Evolutionary conservation across 2,113 vertebrate genomes (phyloP), one percentile per base, ranked within the genome.

Genomic region (Coturnix japonica): DNA sequence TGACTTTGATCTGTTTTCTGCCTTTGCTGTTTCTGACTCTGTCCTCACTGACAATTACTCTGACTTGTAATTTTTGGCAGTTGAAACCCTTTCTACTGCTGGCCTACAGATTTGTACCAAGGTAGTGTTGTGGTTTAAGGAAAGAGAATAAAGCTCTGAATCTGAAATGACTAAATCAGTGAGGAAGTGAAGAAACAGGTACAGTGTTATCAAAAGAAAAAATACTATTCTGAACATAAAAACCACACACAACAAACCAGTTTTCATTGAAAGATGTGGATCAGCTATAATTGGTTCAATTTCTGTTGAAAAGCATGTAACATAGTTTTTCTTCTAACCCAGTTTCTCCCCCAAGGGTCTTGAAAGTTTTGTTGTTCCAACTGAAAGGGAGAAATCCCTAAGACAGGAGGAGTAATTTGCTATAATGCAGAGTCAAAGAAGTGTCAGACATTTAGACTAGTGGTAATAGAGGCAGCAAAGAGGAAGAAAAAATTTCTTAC

Each of bases 151-250:
- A 44, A 88, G 57, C 7, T 16, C 3, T 20, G n/a, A 69, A 78
- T 85, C 31, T 73, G 35, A 89, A 87, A 61, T 81, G 26, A 56
- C 5, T 59, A 11, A 26, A 56, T 71, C 44, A 57, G 28, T 33
- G 46, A 88, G 66, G 49, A 81, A 69, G 77, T 73, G 81, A 43
- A 75, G 67, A 93, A 90, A 81, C 25, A 81, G 74, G 77, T 76
- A 75, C 14, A 59, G 25, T 47, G 66, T 31, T 77, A 39, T 70
- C 73, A 7, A 7, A 31, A 23, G 73, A 72, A 30, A 41, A 19
- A 28, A 30, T 16, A 16, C 8, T 16, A 53, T 30, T 53, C 26
- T 28, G 51, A 39, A 26, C 18, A 60, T 35, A 60, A 69, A 75
- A 47, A 43, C 9, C 37, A 37, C 37, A 41, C 39, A 41, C 9